Conservation (phyloP, 2,888 invertebrate species). For the Xestia c-nigrum region DNA sequence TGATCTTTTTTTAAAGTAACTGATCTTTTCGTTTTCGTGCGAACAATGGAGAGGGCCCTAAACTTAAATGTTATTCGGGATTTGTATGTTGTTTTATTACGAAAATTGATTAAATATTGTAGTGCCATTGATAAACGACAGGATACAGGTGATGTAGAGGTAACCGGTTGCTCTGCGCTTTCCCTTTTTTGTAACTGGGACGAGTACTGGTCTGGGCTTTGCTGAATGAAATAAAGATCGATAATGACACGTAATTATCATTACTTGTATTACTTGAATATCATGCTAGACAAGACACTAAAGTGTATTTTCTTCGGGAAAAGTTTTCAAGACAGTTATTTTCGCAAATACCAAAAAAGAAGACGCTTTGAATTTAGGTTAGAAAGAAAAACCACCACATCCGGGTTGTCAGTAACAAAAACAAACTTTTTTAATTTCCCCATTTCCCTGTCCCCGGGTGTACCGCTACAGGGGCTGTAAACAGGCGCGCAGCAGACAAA, state of each 20-base stretch:
- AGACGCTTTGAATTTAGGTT: not conserved
- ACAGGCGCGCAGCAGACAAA: constrained; percentile 55
- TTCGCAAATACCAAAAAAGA: not conserved
- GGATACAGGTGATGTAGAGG: constrained; percentile 29
- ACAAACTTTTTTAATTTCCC: constrained; percentile 28
- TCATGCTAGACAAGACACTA: not conserved
- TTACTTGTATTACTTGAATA: not conserved
- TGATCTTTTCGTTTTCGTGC: constrained; percentile 3
- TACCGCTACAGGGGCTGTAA: constrained; percentile 48
- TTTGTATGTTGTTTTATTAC: not conserved
- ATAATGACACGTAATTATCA: not conserved
- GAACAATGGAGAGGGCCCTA: not conserved
- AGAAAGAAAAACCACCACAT: constrained; percentile 8
- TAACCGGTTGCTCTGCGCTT: constrained; percentile 37
- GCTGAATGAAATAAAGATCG: constrained; percentile 11
- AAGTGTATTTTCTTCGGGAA: not conserved
- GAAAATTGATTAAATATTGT: not conserved
- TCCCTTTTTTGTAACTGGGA: constrained; percentile 38
- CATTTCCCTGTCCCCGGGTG: constrained; percentile 35
- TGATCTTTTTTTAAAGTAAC: constrained; percentile 10
- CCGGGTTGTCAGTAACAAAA: constrained; percentile 6
- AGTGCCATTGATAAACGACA: constrained; percentile 1
- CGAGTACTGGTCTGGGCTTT: constrained; percentile 20
- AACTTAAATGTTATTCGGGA: not conserved
- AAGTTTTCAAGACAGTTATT: not conserved